Evolutionary conservation across 2,888 invertebrate species (phyloP), one percentile per base, ranked within the genome.

Genomic region (Epiblema foenella): DNA sequence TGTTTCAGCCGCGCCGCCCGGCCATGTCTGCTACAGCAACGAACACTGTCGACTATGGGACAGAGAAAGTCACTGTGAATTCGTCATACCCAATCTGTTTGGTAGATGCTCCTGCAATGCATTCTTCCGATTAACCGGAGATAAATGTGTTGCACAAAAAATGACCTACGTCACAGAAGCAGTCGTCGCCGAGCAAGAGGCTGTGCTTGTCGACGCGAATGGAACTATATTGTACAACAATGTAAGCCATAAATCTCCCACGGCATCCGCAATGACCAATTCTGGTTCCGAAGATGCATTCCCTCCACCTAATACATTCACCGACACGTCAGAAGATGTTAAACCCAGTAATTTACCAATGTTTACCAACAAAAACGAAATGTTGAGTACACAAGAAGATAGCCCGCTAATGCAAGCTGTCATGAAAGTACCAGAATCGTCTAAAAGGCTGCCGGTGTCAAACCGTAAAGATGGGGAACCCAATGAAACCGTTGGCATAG

Each of bases 21-120:
- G 97, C 70, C 96, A 97, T 79, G 97, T 98, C 51, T 98, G 98
- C 87, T 97, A 98, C 90, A 97, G 97, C 83, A 97, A 98, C 86
- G 96, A 96, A 73, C 98, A 98, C 86, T 98, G 98, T 85, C 95
- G 96, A 73, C 94, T 98, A 81, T 97, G 96, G 95, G 97, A 97
- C 79, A 95, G 94, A 74, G 96, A 97, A 83, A 97, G 97, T 75
- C 97, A 97, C 82, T 98, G 98, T 82, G 97, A 98, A 87, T 98
- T 97, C 85, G 95, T 98, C 65, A 97, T 98, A 77, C 97, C 97
- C 37, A 97, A 98, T 86, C 94, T 98, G 12, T 98, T 98, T 84
- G 98, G 98, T 60, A 95, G 97, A 81, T 98, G 98, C 82, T 96
- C 96, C 74, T 98, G 98, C 85, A 96, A 96, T 77, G 87, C 95